Evolutionary conservation across 2,888 invertebrate genomes (phyloP), one percentile per base, ranked within the genome.

Genomic region (Macrophya alboannulata): DNA sequence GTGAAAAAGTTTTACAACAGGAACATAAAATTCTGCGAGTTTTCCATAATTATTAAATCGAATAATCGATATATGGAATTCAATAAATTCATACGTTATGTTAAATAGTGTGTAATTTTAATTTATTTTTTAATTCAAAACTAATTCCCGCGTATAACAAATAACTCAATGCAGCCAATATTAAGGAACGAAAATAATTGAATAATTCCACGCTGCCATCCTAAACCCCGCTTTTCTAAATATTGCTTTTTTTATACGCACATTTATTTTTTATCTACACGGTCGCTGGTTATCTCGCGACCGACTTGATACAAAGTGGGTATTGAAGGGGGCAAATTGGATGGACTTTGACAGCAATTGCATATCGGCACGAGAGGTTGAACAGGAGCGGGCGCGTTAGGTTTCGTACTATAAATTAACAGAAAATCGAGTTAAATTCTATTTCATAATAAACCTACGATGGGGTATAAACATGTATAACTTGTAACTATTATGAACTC

Each of bases 311-410:
- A 62, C 9, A 40, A 40, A n/a, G 48, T 17, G 51, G 4, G 40
- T 55, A 55, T 55, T 37, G 51, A 48, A 51, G 77, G 59, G 43
- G 43, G 43, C 31, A 31, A 81, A 81, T 81, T 81, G 43, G 81
- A 81, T 81, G 81, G 81, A 81, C 81, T 81, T 81, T 81, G 81
- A 81, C 81, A 81, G 81, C 62, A 62, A 62, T 62, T 81, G 43
- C 59, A 81, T 81, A 81, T 81, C 62, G 81, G 62, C 62, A 59
- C 62, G 59, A 81, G 81, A 59, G 59, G 15, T 55, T 51, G 55
- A 55, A 9, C 17, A 9, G 37, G 31, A 77, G 17, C 77, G 77
- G 77, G 21, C 45, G 43, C 31, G 55, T 31, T 31, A 37, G n/a
- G 4, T 76, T 48, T 76, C 25, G 31, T 6, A 74, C 72, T 31